phyloP scores from a whole-genome alignment of 2,113 vertebrate genomes.

The Lanius ludovicianus region DNA sequence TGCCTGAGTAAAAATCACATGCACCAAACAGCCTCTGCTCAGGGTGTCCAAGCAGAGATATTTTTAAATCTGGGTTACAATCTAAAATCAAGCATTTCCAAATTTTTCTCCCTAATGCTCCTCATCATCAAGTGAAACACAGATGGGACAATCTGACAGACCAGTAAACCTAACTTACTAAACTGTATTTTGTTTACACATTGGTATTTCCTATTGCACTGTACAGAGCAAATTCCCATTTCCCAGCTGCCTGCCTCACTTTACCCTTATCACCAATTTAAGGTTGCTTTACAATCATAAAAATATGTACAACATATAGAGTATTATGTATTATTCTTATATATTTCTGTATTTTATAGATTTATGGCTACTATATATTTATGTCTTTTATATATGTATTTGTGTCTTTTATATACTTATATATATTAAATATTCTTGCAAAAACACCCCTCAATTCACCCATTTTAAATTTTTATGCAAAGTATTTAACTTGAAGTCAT shows the following conservation, averaged over 20 bases:
- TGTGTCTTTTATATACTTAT: background rate
- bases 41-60: background rate
- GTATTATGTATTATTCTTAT: background rate
- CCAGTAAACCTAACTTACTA: background rate
- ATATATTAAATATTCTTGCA: background rate
- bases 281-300: background rate
- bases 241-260: background rate
- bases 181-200: background rate
- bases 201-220: background rate
- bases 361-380: background rate
- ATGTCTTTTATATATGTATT: rapidly evolving
- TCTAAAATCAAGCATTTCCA: background rate
- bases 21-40: background rate
- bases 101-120: background rate
- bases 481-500: background rate
- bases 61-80: background rate
- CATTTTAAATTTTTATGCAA: background rate
- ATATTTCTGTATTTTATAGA: no score
- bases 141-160: background rate
- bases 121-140: background rate
- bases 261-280: background rate
- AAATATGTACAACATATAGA: rapidly evolving
- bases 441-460: background rate
- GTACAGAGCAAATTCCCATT: background rate
- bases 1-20: background rate